A percentile compares a stretch with the other conserved stretches of the same genome.
Evolutionary conservation across 1,140 invertebrate species (phyloP).

Genomic region (Hirudo medicinalis): DNA sequence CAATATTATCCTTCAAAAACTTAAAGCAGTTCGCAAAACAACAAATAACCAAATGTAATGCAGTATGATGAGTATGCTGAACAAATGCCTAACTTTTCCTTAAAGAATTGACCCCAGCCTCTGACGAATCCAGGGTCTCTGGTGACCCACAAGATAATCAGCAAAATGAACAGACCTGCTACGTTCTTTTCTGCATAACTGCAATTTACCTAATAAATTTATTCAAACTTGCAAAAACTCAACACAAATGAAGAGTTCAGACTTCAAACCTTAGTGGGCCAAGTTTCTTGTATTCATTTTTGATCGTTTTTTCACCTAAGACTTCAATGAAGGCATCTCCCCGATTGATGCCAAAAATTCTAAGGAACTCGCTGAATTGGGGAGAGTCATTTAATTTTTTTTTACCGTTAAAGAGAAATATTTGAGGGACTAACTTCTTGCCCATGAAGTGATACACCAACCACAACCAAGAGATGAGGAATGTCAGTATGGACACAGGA

Average conservation of each 20-base stretch:
- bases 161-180: slow-evolving; percentile 56
- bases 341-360: slow-evolving; percentile 7
- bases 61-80: too few species aligned
- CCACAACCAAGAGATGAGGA: slow-evolving; percentile 29
- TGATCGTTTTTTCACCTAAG: background rate
- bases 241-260: background rate
- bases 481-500: slow-evolving; percentile 28
- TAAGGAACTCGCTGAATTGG: background rate
- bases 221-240: background rate
- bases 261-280: background rate
- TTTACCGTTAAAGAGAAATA: too few species aligned
- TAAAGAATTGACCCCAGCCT: slow-evolving; percentile 46
- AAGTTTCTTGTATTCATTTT: background rate
- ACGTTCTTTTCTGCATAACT: slow-evolving; percentile 38
- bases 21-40: too few species aligned
- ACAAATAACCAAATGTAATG: too few species aligned
- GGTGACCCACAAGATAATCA: slow-evolving; percentile 72
- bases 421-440: slow-evolving; percentile 25
- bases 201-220: background rate
- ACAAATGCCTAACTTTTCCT: background rate
- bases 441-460: slow-evolving; percentile 26
- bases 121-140: slow-evolving; percentile 63
- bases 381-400: background rate
- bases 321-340: background rate
- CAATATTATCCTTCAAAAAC: too few species aligned